Base-by-base conservation (phyloP, 2,888 invertebrate genomes). In the Sphecodes monilicornis region DNA sequence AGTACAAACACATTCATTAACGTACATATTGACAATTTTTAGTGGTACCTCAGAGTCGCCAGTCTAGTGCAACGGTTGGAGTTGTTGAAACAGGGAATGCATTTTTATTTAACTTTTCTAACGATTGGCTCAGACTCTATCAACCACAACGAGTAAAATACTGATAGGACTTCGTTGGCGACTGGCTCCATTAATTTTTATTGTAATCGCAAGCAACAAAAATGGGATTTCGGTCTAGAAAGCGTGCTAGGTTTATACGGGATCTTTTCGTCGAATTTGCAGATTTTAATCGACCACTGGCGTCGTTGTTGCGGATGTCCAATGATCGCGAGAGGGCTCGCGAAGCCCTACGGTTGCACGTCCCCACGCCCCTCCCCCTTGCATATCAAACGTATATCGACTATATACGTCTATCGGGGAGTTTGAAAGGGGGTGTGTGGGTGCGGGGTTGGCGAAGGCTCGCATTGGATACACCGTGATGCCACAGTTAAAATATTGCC, bases 401-500 rank as follows among this genome's bases (percentile, higher is more conserved):
- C 60, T 16, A 60, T 60, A 60, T 60, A 60, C 16, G 57, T 60
- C 57, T 50, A 29, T 43, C 13, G 41, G 60, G 29, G 13, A 5
- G 36, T n/a, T 50, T 54, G 26, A 29, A 39, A n/a, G 26, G 32
- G 22, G 5, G 16, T 29, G n/a, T 32, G 22, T 22, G 41, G 76
- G 29, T 54, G 80, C 66, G 84, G 39, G 68, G 86, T 82, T 83
- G 86, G 75, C 74, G 78, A 76, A 78, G 74, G 76, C 76, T 60
- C 75, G 82, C 64, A 85, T 87, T 90, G 91, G 92, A 84, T 84
- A 85, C 79, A 85, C 85, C 86, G 73, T 86, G 87, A 85, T 88
- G 90, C 88, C 87, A 88, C 87, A 88, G 91, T 91, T 93, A 92
- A 93, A 93, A 93, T 93, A 93, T 93, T 90, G 90, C 90, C 83